Conservation (phyloP, 2,113 vertebrate genomes). For the Silurus asotus region DNA sequence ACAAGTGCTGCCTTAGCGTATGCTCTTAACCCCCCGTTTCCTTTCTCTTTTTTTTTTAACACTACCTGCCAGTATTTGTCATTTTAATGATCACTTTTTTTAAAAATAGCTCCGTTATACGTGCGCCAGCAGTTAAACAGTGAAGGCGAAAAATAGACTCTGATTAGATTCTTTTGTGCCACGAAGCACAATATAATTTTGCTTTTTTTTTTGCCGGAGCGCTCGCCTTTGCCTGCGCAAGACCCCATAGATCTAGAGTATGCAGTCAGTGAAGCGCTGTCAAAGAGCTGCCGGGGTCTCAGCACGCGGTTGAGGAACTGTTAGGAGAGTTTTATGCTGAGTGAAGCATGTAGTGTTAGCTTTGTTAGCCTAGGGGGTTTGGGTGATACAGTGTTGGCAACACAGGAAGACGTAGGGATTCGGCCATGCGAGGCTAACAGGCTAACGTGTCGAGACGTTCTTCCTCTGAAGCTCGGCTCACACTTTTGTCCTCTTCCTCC, state of each 20-base stretch:
- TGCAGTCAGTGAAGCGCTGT: not conserved
- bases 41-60: not conserved
- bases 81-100: constrained; percentile 24
- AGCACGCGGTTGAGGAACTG: not conserved
- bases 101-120: not conserved
- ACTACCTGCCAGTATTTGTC: not conserved
- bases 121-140: not conserved
- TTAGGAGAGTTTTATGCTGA: constrained; percentile 20
- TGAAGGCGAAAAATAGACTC: not conserved
- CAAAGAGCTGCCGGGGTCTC: not conserved
- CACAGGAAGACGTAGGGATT: not conserved
- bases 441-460: constrained; percentile 35
- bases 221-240: not conserved
- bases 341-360: constrained; percentile 10
- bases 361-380: not conserved
- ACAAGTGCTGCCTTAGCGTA: constrained; percentile 13
- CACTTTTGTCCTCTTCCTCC: constrained; percentile 11
- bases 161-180: not conserved
- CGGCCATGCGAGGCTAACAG: not conserved
- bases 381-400: constrained; percentile 19
- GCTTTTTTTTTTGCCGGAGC: not conserved
- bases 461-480: constrained; percentile 24
- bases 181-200: not conserved
- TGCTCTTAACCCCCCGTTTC: not conserved
- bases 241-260: not conserved